Conservation (phyloP, 2,113 vertebrate genomes). For the Calidris pugnax region DNA sequence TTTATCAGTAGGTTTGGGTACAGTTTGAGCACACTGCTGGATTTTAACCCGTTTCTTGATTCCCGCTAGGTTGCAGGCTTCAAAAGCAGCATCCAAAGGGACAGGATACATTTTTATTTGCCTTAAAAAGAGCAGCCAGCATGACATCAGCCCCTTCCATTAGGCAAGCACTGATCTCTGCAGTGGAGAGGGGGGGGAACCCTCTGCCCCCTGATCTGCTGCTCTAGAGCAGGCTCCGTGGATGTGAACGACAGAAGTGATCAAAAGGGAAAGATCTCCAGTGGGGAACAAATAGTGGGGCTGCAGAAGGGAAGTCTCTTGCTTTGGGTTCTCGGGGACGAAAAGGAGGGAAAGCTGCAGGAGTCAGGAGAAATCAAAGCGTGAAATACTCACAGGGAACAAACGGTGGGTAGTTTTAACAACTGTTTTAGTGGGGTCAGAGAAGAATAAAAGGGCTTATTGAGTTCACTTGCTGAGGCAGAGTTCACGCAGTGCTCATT, state of each 20-base stretch:
- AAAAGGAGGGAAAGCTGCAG: slow-evolving; percentile 33
- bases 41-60: slow-evolving; percentile 10
- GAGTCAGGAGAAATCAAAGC: slow-evolving; percentile 13
- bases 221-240: not conserved
- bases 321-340: not conserved
- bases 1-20: not conserved
- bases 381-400: not conserved
- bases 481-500: slow-evolving; percentile 40
- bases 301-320: not conserved
- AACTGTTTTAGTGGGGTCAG: slow-evolving; percentile 6
- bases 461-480: slow-evolving; percentile 26
- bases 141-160: slow-evolving; percentile 45
- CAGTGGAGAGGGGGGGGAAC: not conserved
- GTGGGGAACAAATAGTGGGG: not conserved
- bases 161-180: slow-evolving; percentile 9
- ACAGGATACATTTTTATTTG: slow-evolving; percentile 45
- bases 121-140: slow-evolving; percentile 47
- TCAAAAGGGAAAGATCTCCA: not conserved
- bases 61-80: not conserved
- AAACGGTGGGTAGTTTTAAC: slow-evolving; percentile 43
- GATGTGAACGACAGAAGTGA: not conserved
- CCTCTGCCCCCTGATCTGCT: not conserved
- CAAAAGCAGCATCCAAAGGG: slow-evolving; percentile 9
- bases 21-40: not conserved
- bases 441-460: slow-evolving; percentile 35